A percentile compares a stretch with the other conserved stretches of the same genome.
These are phyloP conservation scores for Zygothrica quintamaculata DNA, from an alignment of 2,888 invertebrate species.

Conservation along the genomic window DNA sequence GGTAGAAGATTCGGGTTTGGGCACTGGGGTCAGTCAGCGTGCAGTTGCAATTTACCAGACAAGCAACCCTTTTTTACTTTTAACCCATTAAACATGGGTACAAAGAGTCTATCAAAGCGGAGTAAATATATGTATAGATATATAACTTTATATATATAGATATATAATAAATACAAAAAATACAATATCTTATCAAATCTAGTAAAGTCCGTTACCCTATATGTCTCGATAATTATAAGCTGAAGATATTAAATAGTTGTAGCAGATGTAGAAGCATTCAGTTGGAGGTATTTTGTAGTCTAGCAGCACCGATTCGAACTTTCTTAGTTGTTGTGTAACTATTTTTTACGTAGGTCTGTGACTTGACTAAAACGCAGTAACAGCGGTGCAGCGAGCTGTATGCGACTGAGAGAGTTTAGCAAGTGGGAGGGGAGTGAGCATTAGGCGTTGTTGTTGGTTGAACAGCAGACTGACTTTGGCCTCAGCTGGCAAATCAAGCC, in stretches of 20 bases:
- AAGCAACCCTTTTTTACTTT: constrained; percentile 29
- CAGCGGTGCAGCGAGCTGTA: constrained; percentile 4
- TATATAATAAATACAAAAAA: too few relatives aligned
- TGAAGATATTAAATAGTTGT: too few relatives aligned
- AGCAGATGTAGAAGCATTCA: too few relatives aligned
- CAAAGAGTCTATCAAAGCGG: background rate
- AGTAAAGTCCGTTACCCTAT: too few relatives aligned
- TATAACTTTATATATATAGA: too few relatives aligned
- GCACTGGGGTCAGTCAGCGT: constrained; percentile 47
- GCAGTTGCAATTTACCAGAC: constrained; percentile 63
- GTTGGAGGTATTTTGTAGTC: too few relatives aligned
- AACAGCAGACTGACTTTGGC: constrained; percentile 31
- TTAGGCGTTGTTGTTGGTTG: background rate
- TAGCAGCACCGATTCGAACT: too few relatives aligned
- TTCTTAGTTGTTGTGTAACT: constrained; percentile 1
- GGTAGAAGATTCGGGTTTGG: background rate
- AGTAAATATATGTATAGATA: background rate
- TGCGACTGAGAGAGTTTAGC: background rate
- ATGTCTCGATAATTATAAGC: too few relatives aligned
- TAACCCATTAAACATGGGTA: too few relatives aligned
- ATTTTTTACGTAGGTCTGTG: constrained; percentile 14
- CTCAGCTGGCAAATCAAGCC: constrained; percentile 60
- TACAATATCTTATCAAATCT: too few relatives aligned
- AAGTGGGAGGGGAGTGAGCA: background rate
- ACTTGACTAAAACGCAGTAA: constrained; percentile 48